Conservation (phyloP, 2,888 invertebrate species). For the Tipula vernalis region DNA sequence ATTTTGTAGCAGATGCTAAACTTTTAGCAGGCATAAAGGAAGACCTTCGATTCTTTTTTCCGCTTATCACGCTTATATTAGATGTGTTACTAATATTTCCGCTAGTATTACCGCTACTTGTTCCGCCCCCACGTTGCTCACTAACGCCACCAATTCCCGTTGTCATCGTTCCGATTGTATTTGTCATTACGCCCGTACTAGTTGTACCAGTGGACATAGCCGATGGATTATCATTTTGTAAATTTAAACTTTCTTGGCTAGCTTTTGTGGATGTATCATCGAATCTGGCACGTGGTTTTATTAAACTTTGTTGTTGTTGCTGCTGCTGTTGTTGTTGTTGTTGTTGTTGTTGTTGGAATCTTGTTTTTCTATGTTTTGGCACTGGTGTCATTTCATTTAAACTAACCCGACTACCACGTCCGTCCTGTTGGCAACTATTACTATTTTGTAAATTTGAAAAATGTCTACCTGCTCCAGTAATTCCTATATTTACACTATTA, state of each 20-base stretch:
- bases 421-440: constrained; percentile 20
- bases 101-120: not conserved
- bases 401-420: constrained; percentile 41
- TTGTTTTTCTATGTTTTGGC: constrained; percentile 75
- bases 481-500: constrained; percentile 33
- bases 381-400: constrained; percentile 47
- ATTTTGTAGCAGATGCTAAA: constrained; percentile 54
- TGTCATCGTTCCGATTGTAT: not conserved
- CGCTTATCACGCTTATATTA: not conserved
- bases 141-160: not conserved
- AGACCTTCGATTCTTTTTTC: constrained; percentile 33
- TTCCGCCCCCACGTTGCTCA: not conserved
- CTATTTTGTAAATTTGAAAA: constrained; percentile 15
- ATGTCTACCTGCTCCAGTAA: constrained; percentile 33
- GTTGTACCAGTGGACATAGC: not conserved
- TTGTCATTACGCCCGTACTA: not conserved
- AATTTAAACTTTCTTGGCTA: constrained; percentile 42
- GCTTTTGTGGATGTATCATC: constrained; percentile 36
- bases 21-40: constrained; percentile 51
- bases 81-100: not conserved
- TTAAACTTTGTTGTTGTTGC: constrained; percentile 48
- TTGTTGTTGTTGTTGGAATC: constrained; percentile 66
- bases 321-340: constrained; percentile 50
- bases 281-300: constrained; percentile 35
- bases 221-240: constrained; percentile 20